Evolutionary conservation across 1,140 invertebrate genomes (phyloP).

Genomic region (Tribolium castaneum): DNA sequence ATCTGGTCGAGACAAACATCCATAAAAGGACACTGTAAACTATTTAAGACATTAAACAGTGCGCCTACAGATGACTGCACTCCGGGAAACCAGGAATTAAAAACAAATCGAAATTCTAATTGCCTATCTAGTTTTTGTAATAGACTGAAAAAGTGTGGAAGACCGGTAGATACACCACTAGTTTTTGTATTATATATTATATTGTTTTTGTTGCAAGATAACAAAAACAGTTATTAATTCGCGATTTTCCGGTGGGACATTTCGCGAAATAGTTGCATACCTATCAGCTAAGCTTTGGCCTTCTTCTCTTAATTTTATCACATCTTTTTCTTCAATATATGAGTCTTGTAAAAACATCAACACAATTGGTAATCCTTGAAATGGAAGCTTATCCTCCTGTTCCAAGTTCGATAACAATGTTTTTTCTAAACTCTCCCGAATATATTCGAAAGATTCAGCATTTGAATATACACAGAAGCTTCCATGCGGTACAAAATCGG

Average conservation of each 20-base stretch:
- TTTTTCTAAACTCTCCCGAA: conserved; percentile 91
- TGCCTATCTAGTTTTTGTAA: too few species aligned
- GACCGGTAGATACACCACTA: too few species aligned
- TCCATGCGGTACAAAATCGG: conserved; percentile 83
- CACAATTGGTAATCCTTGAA: conserved; percentile 88
- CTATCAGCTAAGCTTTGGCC: conserved; percentile 91
- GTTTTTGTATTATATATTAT: too few species aligned
- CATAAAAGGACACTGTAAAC: conserved; percentile 89
- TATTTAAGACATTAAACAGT: conserved; percentile 56
- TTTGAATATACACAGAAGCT: conserved; percentile 93
- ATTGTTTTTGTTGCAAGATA: too few species aligned
- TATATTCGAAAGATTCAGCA: conserved; percentile 91
- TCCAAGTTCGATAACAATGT: conserved; percentile 91
- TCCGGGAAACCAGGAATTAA: too few species aligned
- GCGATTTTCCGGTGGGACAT: too few species aligned
- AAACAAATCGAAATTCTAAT: too few species aligned
- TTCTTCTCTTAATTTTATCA: conserved; percentile 84
- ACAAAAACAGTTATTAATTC: too few species aligned
- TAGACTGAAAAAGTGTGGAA: neutral
- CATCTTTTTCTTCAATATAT: conserved; percentile 84
- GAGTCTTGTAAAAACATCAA: conserved; percentile 90
- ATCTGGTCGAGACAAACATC: conserved; percentile 80
- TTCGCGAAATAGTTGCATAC: too few species aligned
- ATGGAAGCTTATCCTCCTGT: conserved; percentile 87
- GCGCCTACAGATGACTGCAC: too few species aligned